Percentiles rank a stretch among this genome's conserved stretches.
These are phyloP conservation scores for Muscidifurax raptorellus DNA, from an alignment of 1,140 invertebrate species.

Conservation along the genomic window DNA sequence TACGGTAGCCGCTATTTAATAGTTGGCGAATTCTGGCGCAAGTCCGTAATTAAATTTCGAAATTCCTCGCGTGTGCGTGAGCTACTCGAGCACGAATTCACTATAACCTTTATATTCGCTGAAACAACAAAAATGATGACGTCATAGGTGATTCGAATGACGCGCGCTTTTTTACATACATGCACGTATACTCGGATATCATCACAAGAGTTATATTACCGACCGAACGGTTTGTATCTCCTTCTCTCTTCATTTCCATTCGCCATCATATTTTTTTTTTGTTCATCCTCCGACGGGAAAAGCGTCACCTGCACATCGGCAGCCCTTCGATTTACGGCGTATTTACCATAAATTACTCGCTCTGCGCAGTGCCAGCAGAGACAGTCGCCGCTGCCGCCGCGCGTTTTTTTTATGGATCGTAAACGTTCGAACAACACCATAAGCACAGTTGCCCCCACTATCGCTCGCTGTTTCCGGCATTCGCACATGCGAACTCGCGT, in stretches of 20 bases:
- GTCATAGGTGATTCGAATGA: too few species aligned
- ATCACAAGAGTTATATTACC: too few species aligned
- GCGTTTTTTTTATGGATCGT: conserved; percentile 44
- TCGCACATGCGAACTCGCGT: conserved; percentile 13
- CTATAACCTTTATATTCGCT: neutral
- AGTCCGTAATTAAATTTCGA: neutral
- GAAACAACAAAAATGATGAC: too few species aligned
- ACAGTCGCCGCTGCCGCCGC: neutral
- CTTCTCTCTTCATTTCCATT: neutral
- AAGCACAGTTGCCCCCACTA: conserved; percentile 2
- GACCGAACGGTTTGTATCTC: too few species aligned
- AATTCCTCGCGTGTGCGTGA: neutral
- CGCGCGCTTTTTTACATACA: too few species aligned
- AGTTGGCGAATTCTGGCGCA: neutral
- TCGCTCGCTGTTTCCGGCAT: neutral
- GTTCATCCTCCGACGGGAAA: neutral
- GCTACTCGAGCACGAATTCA: neutral
- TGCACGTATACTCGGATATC: too few species aligned
- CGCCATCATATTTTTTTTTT: neutral
- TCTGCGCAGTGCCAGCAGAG: neutral
- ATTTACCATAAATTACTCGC: conserved; percentile 53
- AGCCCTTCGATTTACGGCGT: conserved; percentile 46
- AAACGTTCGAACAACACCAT: conserved; percentile 44
- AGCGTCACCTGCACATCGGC: conserved; percentile 44
- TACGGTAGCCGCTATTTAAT: neutral